These are phyloP conservation scores for Smutsia temminckii DNA, from an alignment of 2,797 vertebrate genomes.

Conservation along the genomic window DNA sequence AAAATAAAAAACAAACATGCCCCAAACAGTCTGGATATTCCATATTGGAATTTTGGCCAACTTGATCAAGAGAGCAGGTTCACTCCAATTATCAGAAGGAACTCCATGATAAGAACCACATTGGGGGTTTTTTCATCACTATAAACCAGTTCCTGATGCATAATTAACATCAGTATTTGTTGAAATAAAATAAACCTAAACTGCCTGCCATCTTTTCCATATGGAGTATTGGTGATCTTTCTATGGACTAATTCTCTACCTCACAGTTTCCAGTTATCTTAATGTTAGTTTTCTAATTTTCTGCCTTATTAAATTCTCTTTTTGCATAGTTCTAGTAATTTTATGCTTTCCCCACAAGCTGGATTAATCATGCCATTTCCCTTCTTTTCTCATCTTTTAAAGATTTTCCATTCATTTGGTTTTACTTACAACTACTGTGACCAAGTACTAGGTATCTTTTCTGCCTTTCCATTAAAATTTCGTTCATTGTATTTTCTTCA, in stretches of 20 bases:
- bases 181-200: slow-evolving; percentile 16
- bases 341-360: not conserved
- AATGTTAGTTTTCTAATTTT: not conserved
- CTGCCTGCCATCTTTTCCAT: not conserved
- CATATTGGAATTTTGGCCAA: not conserved
- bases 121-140: not conserved
- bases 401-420: not conserved
- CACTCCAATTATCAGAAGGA: not conserved
- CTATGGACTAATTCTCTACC: not conserved
- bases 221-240: not conserved
- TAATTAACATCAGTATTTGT: not conserved
- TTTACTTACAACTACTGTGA: not conserved
- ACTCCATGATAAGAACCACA: not conserved
- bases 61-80: not conserved
- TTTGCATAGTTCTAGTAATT: not conserved
- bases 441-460: not conserved
- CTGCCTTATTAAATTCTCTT: not conserved
- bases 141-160: not conserved
- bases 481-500: not conserved
- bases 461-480: not conserved
- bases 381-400: not conserved
- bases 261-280: not conserved
- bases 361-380: not conserved
- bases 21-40: not conserved
- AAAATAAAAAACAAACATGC: slow-evolving; percentile 14